Evolutionary conservation across 2,888 invertebrate species (phyloP), one percentile per base, ranked within the genome.

Genomic region (Endomychus coccineus): DNA sequence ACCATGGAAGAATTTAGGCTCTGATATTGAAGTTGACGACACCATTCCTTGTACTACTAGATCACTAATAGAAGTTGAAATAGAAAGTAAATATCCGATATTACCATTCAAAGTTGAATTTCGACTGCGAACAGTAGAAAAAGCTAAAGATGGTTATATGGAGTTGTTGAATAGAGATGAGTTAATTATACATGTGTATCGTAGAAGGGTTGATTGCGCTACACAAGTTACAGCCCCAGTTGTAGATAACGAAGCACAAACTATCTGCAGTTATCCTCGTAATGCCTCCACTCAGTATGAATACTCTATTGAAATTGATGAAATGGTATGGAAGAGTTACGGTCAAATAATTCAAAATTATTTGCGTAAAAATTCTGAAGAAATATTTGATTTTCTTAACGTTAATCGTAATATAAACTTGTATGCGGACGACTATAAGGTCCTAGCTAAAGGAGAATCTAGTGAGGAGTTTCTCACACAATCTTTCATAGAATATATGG

Each of bases 231-330:
- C 75, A 9, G 74, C 78, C 1, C 39, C 58, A 1, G 64, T 56
- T 28, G 34, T 39, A 2, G 36, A 46, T 1, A 67, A 65, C 40
- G 69, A 70, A 42, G 78, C 77, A 17, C 86, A 86, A 67, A 85
- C 85, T 1, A 69, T 67, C 33, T 73, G 77, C 9, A 72, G 74
- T 22, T 81, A 80, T 56, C 81, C 80, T 1, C 68, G 73, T 40
- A 83, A 83, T 58, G 70, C 73, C 39, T 79, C 78, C 75, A 77
- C 79, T 1, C 84, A 85, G 53, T 82, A 78, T 54, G 52, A 66
- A 7, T 76, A 75, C 42, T 57, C 63, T 23, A 54, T 60, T 36
- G 39, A 46, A 19, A 49, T 47, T n/a, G 42, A 52, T 15, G 39
- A 39, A 3, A 38, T 31, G 11, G 15, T 43, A 9, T 29, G 43